A percentile compares a stretch with the other conserved stretches of the same genome.
These are phyloP conservation scores for Macropus fuliginosus DNA, from an alignment of 2,797 vertebrate genomes.

Conservation along the genomic window DNA sequence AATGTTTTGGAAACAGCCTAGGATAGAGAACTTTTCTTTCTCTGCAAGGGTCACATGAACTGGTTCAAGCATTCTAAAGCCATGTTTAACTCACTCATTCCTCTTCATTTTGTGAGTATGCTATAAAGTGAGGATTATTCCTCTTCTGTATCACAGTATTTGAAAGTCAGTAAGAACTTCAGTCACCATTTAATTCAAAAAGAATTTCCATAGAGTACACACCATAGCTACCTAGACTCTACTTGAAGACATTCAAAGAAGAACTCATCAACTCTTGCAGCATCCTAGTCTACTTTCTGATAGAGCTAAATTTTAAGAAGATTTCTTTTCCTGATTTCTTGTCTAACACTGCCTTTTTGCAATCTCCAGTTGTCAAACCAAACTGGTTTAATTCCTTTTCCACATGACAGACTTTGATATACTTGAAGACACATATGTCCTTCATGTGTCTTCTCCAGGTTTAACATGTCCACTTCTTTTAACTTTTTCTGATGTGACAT, in stretches of 20 bases:
- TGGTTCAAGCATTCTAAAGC: background rate
- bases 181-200: background rate
- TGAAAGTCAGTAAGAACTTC: background rate
- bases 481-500: background rate
- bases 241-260: background rate
- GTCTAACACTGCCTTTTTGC: background rate
- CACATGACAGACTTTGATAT: background rate
- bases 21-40: background rate
- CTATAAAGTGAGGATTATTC: background rate
- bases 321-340: background rate
- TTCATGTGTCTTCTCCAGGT: background rate
- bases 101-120: background rate
- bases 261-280: background rate
- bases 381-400: background rate
- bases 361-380: background rate
- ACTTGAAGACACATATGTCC: background rate
- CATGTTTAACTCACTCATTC: background rate
- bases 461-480: background rate
- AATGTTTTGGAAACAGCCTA: background rate
- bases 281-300: background rate
- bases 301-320: background rate
- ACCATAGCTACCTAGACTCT: background rate
- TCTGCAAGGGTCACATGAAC: background rate
- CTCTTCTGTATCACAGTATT: background rate
- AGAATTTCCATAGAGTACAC: background rate